Evolutionary conservation across 2,888 invertebrate species (phyloP).

Genomic region (Chironomus tentans): DNA sequence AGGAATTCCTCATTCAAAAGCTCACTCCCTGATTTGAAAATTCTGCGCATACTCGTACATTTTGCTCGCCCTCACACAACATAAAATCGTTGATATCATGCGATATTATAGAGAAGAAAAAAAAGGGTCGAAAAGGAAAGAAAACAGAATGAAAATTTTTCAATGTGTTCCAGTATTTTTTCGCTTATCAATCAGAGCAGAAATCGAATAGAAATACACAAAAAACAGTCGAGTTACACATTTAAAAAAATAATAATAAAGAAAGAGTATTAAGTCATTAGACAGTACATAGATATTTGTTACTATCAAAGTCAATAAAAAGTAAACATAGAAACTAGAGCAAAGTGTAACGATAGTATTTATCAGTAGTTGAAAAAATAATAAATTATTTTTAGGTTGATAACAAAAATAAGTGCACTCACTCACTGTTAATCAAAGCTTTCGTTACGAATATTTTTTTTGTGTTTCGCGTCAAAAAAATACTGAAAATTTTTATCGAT

Average conservation of each 20-base stretch:
- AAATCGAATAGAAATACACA: not conserved
- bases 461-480: too few relatives aligned
- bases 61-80: not conserved
- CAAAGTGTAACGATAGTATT: not conserved
- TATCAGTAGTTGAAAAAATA: not conserved
- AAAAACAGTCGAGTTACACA: not conserved
- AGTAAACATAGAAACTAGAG: not conserved
- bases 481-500: not conserved
- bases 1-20: not conserved
- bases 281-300: not conserved
- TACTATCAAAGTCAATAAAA: constrained; percentile 1
- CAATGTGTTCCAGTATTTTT: constrained; percentile 1
- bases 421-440: not conserved
- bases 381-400: not conserved
- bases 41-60: not conserved
- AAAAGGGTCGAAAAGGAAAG: not conserved
- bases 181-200: constrained; percentile 12
- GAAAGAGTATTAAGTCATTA: not conserved
- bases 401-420: constrained; percentile 2
- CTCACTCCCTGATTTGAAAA: not conserved
- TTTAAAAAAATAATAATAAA: not conserved
- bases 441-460: not conserved
- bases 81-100: not conserved
- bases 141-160: not conserved
- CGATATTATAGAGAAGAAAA: not conserved